Percentiles rank a stretch among this genome's conserved stretches.
phyloP scores from a whole-genome alignment of 2,888 invertebrate species.

The Cistogaster globosa region DNA sequence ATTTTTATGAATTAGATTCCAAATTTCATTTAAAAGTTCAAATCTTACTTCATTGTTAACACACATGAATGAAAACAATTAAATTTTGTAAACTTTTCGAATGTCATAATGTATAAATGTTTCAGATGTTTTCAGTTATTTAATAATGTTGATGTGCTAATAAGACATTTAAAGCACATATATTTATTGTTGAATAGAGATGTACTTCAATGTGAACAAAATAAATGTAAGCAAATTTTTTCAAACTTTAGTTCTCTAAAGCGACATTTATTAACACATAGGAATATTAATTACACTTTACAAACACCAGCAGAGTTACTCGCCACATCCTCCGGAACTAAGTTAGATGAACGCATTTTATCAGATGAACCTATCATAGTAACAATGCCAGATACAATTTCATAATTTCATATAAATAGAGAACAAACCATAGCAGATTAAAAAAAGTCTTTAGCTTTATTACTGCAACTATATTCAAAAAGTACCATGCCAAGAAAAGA shows the following conservation, averaged over 20 bases:
- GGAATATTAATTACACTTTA: conserved; percentile 52
- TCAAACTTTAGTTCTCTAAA: conserved; percentile 62
- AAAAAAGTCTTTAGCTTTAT: conserved; percentile 48
- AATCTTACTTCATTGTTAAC: conserved; percentile 24
- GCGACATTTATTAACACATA: conserved; percentile 40
- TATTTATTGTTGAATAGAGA: conserved; percentile 63
- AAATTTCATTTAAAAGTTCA: too few relatives aligned
- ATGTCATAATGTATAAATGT: conserved; percentile 47
- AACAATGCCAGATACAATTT: conserved; percentile 58
- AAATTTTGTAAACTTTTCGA: conserved; percentile 37
- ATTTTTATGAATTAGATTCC: too few relatives aligned
- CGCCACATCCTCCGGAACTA: conserved; percentile 62
- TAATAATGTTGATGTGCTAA: conserved; percentile 34
- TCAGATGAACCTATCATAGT: conserved; percentile 64
- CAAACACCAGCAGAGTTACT: conserved; percentile 61
- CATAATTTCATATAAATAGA: conserved; percentile 46
- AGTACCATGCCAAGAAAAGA: conserved; percentile 56
- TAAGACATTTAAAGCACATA: conserved; percentile 60
- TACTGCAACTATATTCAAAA: conserved; percentile 29
- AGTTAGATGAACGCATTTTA: conserved; percentile 59
- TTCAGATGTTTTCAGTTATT: conserved; percentile 30
- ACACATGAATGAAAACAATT: conserved; percentile 28
- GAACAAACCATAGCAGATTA: conserved; percentile 54
- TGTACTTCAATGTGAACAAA: conserved; percentile 57
- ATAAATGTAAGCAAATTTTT: conserved; percentile 43